phyloP scores from a whole-genome alignment of 2,888 invertebrate genomes.

The Chorisops tibialis region DNA sequence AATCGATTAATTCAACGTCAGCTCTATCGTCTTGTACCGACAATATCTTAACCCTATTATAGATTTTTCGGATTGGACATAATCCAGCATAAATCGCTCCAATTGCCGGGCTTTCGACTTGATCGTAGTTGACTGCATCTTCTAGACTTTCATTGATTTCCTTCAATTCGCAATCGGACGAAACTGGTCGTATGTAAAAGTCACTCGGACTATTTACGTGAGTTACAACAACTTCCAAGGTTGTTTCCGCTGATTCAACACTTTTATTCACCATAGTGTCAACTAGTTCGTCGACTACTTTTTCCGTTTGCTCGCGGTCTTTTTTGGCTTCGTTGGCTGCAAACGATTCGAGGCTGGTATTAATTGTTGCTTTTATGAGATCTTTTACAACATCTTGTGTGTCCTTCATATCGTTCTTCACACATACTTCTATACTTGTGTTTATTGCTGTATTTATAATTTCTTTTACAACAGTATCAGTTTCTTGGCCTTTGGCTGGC shows the following conservation, averaged over 20 bases:
- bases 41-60: slow-evolving; percentile 64
- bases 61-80: slow-evolving; percentile 66
- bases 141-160: slow-evolving; percentile 53
- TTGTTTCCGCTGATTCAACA: not conserved
- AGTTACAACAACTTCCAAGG: slow-evolving; percentile 54
- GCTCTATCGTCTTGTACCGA: slow-evolving; percentile 65
- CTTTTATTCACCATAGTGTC: not conserved
- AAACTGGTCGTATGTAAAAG: slow-evolving; percentile 74
- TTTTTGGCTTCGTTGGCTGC: slow-evolving; percentile 45
- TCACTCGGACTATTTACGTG: slow-evolving; percentile 69
- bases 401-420: not conserved
- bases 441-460: not conserved
- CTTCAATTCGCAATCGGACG: slow-evolving; percentile 55
- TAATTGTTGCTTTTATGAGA: not conserved
- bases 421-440: not conserved
- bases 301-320: not conserved
- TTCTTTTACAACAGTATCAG: not conserved
- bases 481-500: not conserved
- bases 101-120: slow-evolving; percentile 38
- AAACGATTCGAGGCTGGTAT: not conserved
- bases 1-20: slow-evolving; percentile 48
- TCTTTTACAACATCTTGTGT: not conserved
- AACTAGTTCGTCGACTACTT: not conserved
- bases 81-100: slow-evolving; percentile 70
- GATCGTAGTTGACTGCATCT: not conserved